phyloP scores from a whole-genome alignment of 92 coral and sea anemone species.

The Porites evermanni region DNA sequence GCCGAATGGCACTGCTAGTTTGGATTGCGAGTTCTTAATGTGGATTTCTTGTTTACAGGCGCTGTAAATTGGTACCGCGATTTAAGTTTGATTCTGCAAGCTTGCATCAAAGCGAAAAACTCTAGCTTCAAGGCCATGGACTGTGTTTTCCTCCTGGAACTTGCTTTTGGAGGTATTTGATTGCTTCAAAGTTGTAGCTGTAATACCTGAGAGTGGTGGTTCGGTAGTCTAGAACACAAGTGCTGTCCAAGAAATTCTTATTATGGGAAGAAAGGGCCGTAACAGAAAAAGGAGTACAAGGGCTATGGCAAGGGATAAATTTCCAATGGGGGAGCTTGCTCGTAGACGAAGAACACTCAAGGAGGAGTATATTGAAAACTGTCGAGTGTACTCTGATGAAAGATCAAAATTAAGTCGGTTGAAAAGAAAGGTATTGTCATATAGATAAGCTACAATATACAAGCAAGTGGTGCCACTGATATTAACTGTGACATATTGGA shows the following conservation, averaged over 20 bases:
- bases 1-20: slow-evolving; percentile 20
- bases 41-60: slow-evolving; percentile 18
- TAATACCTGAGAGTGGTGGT: slow-evolving; percentile 29
- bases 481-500: slow-evolving; percentile 3
- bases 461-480: slow-evolving; percentile 15
- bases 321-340: slow-evolving; percentile 53
- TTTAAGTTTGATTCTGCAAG: slow-evolving; percentile 26
- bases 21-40: neutral
- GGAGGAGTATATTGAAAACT: slow-evolving; percentile 38
- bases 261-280: slow-evolving; percentile 48
- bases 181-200: slow-evolving; percentile 25
- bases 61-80: slow-evolving; percentile 16
- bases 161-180: slow-evolving; percentile 27
- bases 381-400: slow-evolving; percentile 29
- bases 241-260: neutral
- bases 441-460: slow-evolving; percentile 13
- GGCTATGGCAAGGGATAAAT: slow-evolving; percentile 52
- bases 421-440: slow-evolving; percentile 20
- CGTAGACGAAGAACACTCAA: slow-evolving; percentile 42
- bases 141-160: slow-evolving; percentile 39
- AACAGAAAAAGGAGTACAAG: slow-evolving; percentile 56
- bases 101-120: slow-evolving; percentile 27
- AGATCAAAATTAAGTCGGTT: slow-evolving; percentile 25
- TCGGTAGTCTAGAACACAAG: neutral
- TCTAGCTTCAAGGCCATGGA: slow-evolving; percentile 52